Evolutionary conservation across 1,140 invertebrate genomes (phyloP).

Genomic region (Nasonia giraulti): DNA sequence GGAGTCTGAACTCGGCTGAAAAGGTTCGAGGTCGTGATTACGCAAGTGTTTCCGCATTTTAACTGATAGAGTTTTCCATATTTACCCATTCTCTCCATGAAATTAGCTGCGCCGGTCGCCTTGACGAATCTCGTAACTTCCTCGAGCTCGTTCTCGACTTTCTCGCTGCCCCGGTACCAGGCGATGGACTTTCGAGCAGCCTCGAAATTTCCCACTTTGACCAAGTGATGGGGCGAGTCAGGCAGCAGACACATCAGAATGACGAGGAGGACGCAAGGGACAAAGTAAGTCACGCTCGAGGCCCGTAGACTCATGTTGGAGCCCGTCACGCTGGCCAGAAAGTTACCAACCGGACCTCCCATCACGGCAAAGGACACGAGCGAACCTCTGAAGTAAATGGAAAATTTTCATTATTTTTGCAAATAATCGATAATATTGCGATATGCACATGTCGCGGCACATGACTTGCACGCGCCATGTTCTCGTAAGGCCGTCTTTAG

Average conservation of each 20-base stretch:
- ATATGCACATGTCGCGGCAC: too few relatives aligned
- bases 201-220: slow-evolving; percentile 75
- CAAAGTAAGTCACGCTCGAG: slow-evolving; percentile 66
- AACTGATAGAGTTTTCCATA: background rate
- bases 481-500: too few relatives aligned
- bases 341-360: slow-evolving; percentile 76
- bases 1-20: slow-evolving; percentile 31
- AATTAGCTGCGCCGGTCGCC: slow-evolving; percentile 1
- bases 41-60: background rate
- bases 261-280: slow-evolving; percentile 74
- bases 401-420: background rate
- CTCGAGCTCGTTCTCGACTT: slow-evolving; percentile 37
- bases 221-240: slow-evolving; percentile 83
- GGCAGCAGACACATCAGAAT: slow-evolving; percentile 76
- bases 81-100: slow-evolving; percentile 45
- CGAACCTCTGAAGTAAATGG: slow-evolving; percentile 71
- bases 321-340: slow-evolving; percentile 81
- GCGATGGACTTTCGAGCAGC: slow-evolving; percentile 75
- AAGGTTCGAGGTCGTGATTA: background rate
- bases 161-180: slow-evolving; percentile 47
- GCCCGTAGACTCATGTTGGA: slow-evolving; percentile 65
- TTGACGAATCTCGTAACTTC: slow-evolving; percentile 46
- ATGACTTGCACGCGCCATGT: too few relatives aligned
- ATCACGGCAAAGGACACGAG: slow-evolving; percentile 70
- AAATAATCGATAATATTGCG: too few relatives aligned